Conservation (phyloP, 2,113 vertebrate genomes). For the Typhlomys cinereus region DNA sequence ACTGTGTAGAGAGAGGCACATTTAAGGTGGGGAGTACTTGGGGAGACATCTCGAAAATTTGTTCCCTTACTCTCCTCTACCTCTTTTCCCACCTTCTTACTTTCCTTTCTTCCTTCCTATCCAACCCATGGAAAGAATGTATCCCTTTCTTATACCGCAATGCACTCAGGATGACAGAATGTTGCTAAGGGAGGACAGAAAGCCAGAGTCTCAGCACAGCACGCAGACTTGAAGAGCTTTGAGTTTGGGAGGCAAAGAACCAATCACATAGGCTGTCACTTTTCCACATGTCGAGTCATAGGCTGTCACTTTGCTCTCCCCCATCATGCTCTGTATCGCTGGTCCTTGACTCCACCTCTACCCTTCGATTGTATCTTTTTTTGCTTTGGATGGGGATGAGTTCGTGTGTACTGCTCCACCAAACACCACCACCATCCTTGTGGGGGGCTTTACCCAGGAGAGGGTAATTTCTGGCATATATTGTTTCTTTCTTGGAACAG, state of each 20-base stretch:
- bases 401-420: background rate
- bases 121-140: background rate
- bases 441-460: background rate
- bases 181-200: background rate
- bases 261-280: background rate
- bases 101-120: background rate
- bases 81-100: background rate
- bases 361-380: background rate
- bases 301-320: background rate
- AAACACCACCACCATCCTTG: background rate
- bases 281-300: background rate
- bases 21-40: background rate
- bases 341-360: background rate
- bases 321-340: background rate
- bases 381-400: background rate
- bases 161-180: background rate
- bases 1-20: background rate
- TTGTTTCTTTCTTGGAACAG: background rate
- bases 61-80: background rate
- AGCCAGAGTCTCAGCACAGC: background rate
- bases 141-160: background rate
- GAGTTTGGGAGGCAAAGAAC: background rate
- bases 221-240: background rate
- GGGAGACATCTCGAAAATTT: background rate
- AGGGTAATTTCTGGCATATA: background rate